These are phyloP conservation scores for Phragmatobia fuliginosa DNA, from an alignment of 2,888 invertebrate genomes.

Conservation along the genomic window DNA sequence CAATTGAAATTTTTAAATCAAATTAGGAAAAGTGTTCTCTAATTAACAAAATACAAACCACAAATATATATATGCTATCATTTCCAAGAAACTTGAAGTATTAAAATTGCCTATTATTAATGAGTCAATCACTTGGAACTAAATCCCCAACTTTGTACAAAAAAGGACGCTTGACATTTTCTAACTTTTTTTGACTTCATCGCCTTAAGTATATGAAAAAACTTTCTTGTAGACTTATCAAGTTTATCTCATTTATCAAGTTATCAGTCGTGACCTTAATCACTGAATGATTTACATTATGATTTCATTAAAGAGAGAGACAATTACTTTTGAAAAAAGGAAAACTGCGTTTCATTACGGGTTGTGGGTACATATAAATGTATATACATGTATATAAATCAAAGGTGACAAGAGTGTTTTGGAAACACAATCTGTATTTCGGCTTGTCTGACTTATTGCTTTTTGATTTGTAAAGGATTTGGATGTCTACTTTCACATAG, in stretches of 20 bases:
- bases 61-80: neutral
- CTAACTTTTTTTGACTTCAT: neutral
- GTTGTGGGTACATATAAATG: no score
- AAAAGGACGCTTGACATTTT: neutral
- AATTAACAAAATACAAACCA: neutral
- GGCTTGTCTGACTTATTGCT: no score
- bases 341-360: no score
- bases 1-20: neutral
- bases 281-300: neutral
- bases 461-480: no score
- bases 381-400: no score
- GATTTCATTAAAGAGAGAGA: no score
- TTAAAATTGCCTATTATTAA: neutral
- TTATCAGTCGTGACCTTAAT: neutral
- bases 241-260: neutral
- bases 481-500: no score
- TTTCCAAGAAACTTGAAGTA: neutral
- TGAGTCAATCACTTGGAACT: neutral
- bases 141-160: neutral
- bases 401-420: no score
- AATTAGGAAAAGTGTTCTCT: neutral
- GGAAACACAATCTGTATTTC: no score
- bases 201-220: neutral
- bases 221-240: neutral
- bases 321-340: neutral